Evolutionary conservation across 2,888 invertebrate species (phyloP), one percentile per base, ranked within the genome.

Genomic region (Hybos culiciformis): DNA sequence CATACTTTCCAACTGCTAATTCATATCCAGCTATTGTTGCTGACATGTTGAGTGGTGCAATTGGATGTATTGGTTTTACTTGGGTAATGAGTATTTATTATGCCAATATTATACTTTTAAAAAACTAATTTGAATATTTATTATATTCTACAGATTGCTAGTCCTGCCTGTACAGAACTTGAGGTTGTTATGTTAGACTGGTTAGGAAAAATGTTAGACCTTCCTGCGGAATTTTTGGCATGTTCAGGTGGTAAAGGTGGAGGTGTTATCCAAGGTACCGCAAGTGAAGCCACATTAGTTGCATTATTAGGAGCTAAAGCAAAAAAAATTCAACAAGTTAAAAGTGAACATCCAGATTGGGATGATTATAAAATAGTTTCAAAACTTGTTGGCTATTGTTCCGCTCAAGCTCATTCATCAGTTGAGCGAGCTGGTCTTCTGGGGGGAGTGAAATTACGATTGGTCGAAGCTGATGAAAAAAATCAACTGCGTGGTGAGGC

Each of bases 131-230:
- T 21, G 12, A 24, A 24, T 26, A 12, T 38, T 26, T 17, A 17
- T 21, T 37, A 38, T 45, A 19, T 5, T 11, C 11, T 8, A 17
- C 26, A 88, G 88, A 87, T 88, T 50, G 82, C 92, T 0, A 90
- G 91, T 66, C 94, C 94, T 0, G 92, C 93, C 0, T 94, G 93
- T 60, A 94, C 94, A 0, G 94, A 96, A 63, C 69, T 96, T 44
- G 94, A 94, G 68, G 91, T 93, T 2, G 81, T 90, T 18, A 92
- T 91, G 83, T 67, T 94, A 58, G 91, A 96, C 67, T 96, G 94
- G 96, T 67, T 96, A 51, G 94, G 90, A 34, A 87, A 92, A 69
- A 85, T 93, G 82, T 60, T 96, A 42, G 81, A 83, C 1, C 70
- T 96, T 5, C 94, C 96, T 0, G 71, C 80, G 15, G 77, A 78